Evolutionary conservation across 2,888 invertebrate species (phyloP).

Genomic region (Andrena bucephala): DNA sequence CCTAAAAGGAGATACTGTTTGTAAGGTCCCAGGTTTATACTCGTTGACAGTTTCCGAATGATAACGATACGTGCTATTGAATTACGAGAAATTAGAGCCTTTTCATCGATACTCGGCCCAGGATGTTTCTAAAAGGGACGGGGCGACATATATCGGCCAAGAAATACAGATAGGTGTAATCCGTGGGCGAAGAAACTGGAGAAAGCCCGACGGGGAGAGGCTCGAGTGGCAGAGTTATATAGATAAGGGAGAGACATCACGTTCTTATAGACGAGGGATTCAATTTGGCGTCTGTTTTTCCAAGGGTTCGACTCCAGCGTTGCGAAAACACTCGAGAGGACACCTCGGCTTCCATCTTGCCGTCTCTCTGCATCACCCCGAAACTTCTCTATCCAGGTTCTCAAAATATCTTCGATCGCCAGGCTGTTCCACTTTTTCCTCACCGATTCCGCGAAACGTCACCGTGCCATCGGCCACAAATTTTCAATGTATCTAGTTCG

Average conservation of each 20-base stretch:
- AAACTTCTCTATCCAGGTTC: slow-evolving; percentile 65
- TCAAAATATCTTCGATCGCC: slow-evolving; percentile 70
- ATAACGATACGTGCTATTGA: background rate
- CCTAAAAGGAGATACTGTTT: too few species aligned
- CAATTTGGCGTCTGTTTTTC: slow-evolving; percentile 85
- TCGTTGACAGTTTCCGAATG: background rate
- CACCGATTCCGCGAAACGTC: slow-evolving; percentile 26
- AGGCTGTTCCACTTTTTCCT: slow-evolving; percentile 64
- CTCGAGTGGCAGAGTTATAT: slow-evolving; percentile 69
- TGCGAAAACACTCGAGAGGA: slow-evolving; percentile 84
- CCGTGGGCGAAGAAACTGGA: slow-evolving; percentile 60
- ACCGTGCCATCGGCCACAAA: background rate
- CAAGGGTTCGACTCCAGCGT: slow-evolving; percentile 85
- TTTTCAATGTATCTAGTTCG: background rate
- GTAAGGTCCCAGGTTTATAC: background rate
- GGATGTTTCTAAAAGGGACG: background rate
- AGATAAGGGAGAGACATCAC: slow-evolving; percentile 71
- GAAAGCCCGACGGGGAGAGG: slow-evolving; percentile 59
- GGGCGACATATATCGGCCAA: slow-evolving; percentile 14
- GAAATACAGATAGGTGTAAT: slow-evolving; percentile 60
- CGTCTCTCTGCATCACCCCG: slow-evolving; percentile 68
- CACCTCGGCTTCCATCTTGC: slow-evolving; percentile 81
- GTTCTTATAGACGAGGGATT: slow-evolving; percentile 82
- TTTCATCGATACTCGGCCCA: background rate
- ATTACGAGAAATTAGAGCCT: background rate